phyloP scores from a whole-genome alignment of 2,113 vertebrate genomes.

The Sapajus apella region DNA sequence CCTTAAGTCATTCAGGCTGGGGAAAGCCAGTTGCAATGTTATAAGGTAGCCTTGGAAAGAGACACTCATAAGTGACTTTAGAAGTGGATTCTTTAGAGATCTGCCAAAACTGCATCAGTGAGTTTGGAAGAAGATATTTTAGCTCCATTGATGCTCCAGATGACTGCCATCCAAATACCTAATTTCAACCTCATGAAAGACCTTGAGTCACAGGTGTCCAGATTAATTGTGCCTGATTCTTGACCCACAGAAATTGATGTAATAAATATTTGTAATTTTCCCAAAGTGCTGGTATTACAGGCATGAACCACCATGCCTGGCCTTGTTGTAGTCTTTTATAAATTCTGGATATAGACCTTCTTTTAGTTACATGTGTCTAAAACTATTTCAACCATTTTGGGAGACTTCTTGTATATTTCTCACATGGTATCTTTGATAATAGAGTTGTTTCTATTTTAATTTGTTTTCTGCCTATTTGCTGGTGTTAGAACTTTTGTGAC shows the following conservation, averaged over 20 bases:
- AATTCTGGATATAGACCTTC: not conserved
- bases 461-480: not conserved
- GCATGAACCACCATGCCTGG: no score
- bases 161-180: not conserved
- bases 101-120: not conserved
- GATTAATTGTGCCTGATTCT: not conserved
- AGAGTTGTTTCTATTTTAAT: not conserved
- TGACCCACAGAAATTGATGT: not conserved
- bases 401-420: not conserved
- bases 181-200: not conserved
- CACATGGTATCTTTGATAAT: not conserved
- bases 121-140: not conserved
- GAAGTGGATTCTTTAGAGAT: not conserved
- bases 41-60: not conserved
- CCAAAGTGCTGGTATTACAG: no score
- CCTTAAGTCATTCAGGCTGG: not conserved
- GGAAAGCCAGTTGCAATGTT: not conserved
- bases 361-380: not conserved
- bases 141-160: not conserved
- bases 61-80: not conserved
- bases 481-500: not conserved
- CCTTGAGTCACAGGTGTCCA: not conserved
- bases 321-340: not conserved
- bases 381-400: not conserved
- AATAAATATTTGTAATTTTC: not conserved